These are phyloP conservation scores for Macrotrachela quadricornifera DNA, from an alignment of 1,140 invertebrate genomes.

Conservation along the genomic window DNA sequence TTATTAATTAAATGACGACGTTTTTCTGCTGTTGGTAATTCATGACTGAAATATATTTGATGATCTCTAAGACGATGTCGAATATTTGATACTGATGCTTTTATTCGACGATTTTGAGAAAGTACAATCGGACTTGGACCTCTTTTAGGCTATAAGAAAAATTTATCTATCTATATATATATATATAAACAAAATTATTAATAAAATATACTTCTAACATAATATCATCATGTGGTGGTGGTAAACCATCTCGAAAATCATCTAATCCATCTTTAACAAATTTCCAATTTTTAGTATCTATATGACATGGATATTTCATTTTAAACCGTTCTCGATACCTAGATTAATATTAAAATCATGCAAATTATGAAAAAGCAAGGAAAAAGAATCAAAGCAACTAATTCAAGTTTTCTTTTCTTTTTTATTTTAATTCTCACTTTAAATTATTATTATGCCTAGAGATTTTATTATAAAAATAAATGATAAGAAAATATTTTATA, in stretches of 20 bases:
- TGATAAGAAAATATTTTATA: too few species aligned
- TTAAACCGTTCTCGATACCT: too few species aligned
- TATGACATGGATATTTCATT: too few species aligned
- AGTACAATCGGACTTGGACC: background rate
- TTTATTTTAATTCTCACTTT: too few species aligned
- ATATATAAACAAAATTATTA: background rate
- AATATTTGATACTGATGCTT: conserved; percentile 19
- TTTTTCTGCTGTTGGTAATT: conserved; percentile 21
- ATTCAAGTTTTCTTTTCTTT: too few species aligned
- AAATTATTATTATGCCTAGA: too few species aligned
- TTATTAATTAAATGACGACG: conserved; percentile 23
- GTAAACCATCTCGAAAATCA: conserved; percentile 29
- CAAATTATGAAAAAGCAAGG: too few species aligned
- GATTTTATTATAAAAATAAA: too few species aligned
- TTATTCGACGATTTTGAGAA: conserved; percentile 10
- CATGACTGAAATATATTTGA: conserved; percentile 22
- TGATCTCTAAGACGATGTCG: conserved; percentile 17
- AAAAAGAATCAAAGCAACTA: too few species aligned
- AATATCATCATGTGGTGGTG: conserved; percentile 16
- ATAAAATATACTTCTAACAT: conserved; percentile 8
- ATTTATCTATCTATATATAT: too few species aligned
- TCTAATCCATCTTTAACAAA: conserved; percentile 25
- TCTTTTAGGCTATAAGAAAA: background rate
- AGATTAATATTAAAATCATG: too few species aligned
- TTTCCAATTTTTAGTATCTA: too few species aligned